Conservation (phyloP, 2,113 vertebrate species). For the Oncorhynchus kisutch region DNA sequence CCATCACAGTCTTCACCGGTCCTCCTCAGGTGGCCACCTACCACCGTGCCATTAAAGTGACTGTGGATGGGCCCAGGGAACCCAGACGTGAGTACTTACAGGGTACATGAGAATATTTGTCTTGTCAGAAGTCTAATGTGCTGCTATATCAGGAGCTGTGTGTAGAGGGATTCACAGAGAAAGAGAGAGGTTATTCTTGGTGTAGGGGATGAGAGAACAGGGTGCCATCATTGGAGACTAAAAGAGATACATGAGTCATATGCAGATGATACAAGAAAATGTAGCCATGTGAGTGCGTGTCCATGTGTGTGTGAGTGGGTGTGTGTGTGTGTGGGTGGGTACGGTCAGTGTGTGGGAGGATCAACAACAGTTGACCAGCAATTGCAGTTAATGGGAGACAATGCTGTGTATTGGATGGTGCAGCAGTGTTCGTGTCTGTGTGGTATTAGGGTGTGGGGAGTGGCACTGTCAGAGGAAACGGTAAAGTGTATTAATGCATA, state of each 20-base stretch:
- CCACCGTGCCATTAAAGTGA: slow-evolving; percentile 98
- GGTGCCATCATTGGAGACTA: slow-evolving; percentile 32
- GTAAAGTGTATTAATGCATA: slow-evolving; percentile 58
- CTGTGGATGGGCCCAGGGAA: slow-evolving; percentile 93
- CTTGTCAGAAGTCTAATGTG: background rate
- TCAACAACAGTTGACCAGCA: background rate
- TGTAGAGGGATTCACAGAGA: background rate
- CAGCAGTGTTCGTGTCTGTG: slow-evolving; percentile 2
- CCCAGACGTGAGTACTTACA: slow-evolving; percentile 87
- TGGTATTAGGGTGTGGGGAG: slow-evolving; percentile 19
- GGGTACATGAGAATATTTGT: background rate
- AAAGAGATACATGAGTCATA: slow-evolving; percentile 45
- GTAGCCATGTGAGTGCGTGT: slow-evolving; percentile 7
- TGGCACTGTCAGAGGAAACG: slow-evolving; percentile 47
- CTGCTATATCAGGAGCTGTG: background rate
- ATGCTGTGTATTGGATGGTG: slow-evolving; percentile 11
- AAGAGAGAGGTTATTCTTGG: slow-evolving; percentile 10
- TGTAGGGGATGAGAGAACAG: slow-evolving; percentile 11
- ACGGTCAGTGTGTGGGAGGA: too few relatives aligned
- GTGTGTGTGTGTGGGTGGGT: too few relatives aligned
- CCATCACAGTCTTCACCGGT: slow-evolving; percentile 97
- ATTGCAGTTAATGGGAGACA: slow-evolving; percentile 19
- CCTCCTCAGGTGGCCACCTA: slow-evolving; percentile 98
- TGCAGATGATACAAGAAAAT: slow-evolving; percentile 24
- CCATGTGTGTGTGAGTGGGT: background rate